phyloP scores from a whole-genome alignment of 2,113 vertebrate genomes.

The Connochaetes taurinus region DNA sequence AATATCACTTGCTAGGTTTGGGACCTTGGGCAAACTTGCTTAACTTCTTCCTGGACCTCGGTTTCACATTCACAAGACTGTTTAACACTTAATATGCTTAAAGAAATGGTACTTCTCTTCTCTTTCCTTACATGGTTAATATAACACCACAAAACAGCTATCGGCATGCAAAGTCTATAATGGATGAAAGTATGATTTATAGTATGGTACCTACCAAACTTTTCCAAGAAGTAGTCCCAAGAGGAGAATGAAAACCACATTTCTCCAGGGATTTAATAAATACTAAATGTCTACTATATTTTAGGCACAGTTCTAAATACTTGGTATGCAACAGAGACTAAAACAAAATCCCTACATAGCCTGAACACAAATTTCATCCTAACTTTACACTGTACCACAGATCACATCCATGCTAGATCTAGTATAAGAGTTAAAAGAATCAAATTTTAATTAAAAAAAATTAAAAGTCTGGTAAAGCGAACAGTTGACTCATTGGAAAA shows the following conservation, averaged over 20 bases:
- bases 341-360: neutral
- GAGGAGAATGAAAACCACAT: neutral
- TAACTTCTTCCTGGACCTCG: neutral
- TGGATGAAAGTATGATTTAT: neutral
- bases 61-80: neutral
- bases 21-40: neutral
- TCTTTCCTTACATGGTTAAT: neutral
- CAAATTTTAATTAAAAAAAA: neutral
- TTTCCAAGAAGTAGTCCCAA: neutral
- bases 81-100: neutral
- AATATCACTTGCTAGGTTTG: neutral
- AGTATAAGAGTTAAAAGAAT: neutral
- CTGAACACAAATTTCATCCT: neutral
- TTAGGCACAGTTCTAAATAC: neutral
- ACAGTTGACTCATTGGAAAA: too few relatives aligned
- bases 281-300: neutral
- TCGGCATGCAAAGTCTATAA: neutral
- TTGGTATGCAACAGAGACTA: neutral
- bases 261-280: neutral
- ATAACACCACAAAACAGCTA: neutral
- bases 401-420: neutral
- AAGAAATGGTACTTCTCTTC: neutral
- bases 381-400: neutral
- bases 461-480: neutral
- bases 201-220: neutral